Evolutionary conservation across 2,113 vertebrate species (phyloP), one percentile per base, ranked within the genome.

Genomic region (Tonatia bakeri): DNA sequence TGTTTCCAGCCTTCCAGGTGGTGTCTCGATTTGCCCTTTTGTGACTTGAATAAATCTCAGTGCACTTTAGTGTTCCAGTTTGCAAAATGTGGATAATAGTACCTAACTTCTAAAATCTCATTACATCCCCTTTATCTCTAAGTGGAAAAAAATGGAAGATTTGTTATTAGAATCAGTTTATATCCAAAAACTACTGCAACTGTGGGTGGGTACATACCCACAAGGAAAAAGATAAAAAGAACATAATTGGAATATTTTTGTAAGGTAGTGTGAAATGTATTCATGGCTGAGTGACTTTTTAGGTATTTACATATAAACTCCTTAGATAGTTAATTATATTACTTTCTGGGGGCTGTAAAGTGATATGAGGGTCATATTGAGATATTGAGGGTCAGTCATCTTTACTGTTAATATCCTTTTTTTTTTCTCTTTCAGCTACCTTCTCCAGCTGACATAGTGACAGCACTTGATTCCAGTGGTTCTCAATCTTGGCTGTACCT

Each of bases 171-270:
- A 93, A 45, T 94, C 31, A 81, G 43, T 73, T 91, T 93, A 47
- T 90, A 52, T 67, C 31, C 31, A 31, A 92, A 64, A 81, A 40
- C 54, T 45, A 54, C 59, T 77, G 70, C 45, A 91, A 38, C 69
- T 93, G 20, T 82, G 59, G 43, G 20, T 76, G 59, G 43, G 28
- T 80, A 1, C n/a, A 45, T 90, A 47, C 56, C 67, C 59, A 87
- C 33, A 87, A 87, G 52, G 24, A 72, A 88, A 84, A 56, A 92
- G 36, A 76, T 95, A 90, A 92, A 92, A 95, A 90, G 31, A 92
- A 67, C 40, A 45, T 92, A 84, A 90, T 4, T 70, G 28, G 22
- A 50, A 70, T 84, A 14, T 72, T 95, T 73, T 43, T 91, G 31
- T 75, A 80, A 56, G 7, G 4, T 50, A 50, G 31, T 90, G 52